phyloP scores from a whole-genome alignment of 2,113 vertebrate genomes.

The Tragelaphus imberbis region DNA sequence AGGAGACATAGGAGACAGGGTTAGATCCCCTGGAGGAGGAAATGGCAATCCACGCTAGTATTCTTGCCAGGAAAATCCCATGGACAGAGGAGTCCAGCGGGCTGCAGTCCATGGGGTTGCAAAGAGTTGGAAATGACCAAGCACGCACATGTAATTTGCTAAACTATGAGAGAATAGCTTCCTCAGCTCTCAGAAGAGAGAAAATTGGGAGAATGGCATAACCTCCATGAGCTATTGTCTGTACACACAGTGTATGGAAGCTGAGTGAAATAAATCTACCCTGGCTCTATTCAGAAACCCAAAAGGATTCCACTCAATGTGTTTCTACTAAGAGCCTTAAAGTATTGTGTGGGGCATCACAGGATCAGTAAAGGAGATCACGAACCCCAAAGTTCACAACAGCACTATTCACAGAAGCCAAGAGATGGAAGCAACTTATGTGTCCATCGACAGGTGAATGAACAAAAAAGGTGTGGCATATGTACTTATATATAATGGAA shows the following conservation, averaged over 20 bases:
- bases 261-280: neutral
- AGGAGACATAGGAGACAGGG: neutral
- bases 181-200: neutral
- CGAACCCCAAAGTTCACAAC: neutral
- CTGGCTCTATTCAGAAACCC: neutral
- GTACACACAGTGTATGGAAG: neutral
- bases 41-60: neutral
- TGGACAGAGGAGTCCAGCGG: neutral
- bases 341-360: neutral
- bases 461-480: neutral
- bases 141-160: neutral
- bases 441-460: neutral
- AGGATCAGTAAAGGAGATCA: neutral
- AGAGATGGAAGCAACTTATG: neutral
- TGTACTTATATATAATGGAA: too few species aligned
- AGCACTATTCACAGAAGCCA: neutral
- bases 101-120: neutral
- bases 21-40: neutral
- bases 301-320: neutral
- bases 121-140: neutral
- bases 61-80: neutral
- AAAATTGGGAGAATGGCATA: neutral
- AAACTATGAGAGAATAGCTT: neutral
- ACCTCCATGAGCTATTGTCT: neutral
- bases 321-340: neutral